Evolutionary conservation across 2,888 invertebrate species (phyloP).

Genomic region (Andrena fulva): DNA sequence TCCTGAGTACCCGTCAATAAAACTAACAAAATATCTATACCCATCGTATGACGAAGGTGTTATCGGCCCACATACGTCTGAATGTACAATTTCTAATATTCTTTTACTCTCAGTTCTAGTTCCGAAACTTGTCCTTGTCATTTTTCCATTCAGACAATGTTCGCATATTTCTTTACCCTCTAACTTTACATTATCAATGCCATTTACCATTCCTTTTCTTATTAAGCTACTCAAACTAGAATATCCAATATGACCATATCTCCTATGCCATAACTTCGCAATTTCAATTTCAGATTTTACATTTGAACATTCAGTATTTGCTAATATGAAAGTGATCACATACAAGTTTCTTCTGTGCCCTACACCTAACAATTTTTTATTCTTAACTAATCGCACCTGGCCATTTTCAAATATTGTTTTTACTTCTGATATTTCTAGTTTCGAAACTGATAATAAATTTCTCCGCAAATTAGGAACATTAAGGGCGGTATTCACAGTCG

Average conservation of each 20-base stretch:
- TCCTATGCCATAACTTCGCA: conserved; percentile 22
- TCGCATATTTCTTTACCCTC: neutral
- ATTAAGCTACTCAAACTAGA: neutral
- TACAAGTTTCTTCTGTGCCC: conserved; percentile 16
- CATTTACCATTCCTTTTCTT: conserved; percentile 11
- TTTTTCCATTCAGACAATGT: conserved; percentile 7
- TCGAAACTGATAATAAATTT: conserved; percentile 27
- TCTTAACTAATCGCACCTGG: neutral
- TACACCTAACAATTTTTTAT: neutral
- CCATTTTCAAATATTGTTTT: neutral
- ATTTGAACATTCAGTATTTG: neutral
- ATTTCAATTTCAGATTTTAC: neutral
- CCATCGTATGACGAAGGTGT: neutral
- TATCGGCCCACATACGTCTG: conserved; percentile 21
- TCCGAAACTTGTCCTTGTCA: conserved; percentile 7
- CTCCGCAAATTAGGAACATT: conserved; percentile 11
- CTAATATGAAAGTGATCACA: neutral
- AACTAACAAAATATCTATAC: conserved; percentile 8
- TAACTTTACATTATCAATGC: conserved; percentile 5
- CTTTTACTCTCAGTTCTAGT: conserved; percentile 5
- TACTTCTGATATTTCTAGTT: conserved; percentile 5
- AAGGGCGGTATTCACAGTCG: no score
- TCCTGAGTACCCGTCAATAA: conserved; percentile 19
- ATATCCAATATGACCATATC: conserved; percentile 26
- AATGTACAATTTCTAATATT: conserved; percentile 17